Evolutionary conservation across 2,888 invertebrate species (phyloP).

Genomic region (Catocala nupta): DNA sequence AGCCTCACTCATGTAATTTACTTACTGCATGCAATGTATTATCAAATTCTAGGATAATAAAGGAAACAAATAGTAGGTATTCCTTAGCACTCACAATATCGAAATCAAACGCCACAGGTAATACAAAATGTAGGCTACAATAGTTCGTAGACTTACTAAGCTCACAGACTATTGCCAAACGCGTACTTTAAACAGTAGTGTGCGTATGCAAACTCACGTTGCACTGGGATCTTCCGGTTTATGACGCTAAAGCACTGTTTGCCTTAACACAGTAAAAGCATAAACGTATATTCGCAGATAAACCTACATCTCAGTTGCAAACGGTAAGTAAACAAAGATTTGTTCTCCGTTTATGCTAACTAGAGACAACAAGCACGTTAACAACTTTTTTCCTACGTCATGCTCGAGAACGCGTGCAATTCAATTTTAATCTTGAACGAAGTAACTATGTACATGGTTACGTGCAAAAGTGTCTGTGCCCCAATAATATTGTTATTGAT

Average conservation of each 20-base stretch:
- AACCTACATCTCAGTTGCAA: conserved; percentile 8
- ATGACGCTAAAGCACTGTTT: conserved; percentile 19
- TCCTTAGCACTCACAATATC: too few species aligned
- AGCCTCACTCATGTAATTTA: too few species aligned
- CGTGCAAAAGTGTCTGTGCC: too few species aligned
- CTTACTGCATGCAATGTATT: too few species aligned
- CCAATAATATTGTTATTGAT: too few species aligned
- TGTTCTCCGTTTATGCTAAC: conserved; percentile 1
- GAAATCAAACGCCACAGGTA: too few species aligned
- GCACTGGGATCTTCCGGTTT: conserved; percentile 13
- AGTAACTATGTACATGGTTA: too few species aligned
- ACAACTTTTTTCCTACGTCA: neutral
- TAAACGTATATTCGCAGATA: conserved; percentile 18
- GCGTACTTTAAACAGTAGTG: conserved; percentile 15
- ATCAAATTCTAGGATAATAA: too few species aligned
- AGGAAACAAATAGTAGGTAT: too few species aligned
- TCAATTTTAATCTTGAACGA: too few species aligned
- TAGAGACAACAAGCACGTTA: neutral
- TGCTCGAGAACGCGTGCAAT: too few species aligned
- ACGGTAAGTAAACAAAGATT: conserved; percentile 12
- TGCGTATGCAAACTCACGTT: conserved; percentile 13
- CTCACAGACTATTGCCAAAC: neutral
- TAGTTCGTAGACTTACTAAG: neutral
- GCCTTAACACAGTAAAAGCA: conserved; percentile 13
- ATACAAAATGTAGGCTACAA: too few species aligned